These are phyloP conservation scores for Struthidea cinerea DNA, from an alignment of 2,113 vertebrate genomes.

Conservation along the genomic window DNA sequence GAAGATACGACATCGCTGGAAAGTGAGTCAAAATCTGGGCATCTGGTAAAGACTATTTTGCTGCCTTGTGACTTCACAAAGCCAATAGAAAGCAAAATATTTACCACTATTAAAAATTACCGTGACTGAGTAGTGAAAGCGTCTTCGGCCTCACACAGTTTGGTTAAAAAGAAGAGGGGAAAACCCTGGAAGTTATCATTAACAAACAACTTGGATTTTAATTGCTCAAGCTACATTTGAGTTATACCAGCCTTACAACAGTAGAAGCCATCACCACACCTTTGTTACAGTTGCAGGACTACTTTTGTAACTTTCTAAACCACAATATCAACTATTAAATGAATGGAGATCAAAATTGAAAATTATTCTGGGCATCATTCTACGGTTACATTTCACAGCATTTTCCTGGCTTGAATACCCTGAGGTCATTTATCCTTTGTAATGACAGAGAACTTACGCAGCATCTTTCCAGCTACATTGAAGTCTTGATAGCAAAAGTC, in stretches of 20 bases:
- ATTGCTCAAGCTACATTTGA: background rate
- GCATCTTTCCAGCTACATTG: background rate
- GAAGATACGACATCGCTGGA: background rate
- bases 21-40: background rate
- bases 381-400: constrained; percentile 5
- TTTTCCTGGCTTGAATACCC: constrained; percentile 49
- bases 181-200: background rate
- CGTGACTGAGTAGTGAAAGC: background rate
- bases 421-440: constrained; percentile 4
- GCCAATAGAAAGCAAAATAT: background rate
- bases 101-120: background rate
- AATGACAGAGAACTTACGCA: background rate
- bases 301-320: background rate
- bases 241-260: background rate
- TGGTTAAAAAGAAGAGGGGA: background rate
- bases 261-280: background rate
- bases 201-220: background rate
- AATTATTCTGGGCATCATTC: background rate
- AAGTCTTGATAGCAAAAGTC: constrained; percentile 21
- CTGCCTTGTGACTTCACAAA: background rate
- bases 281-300: background rate
- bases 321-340: background rate
- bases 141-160: background rate
- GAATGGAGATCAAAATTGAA: background rate
- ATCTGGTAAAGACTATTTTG: background rate